Evolutionary conservation across 1,140 invertebrate genomes (phyloP).

Genomic region (Drosophila santomea): DNA sequence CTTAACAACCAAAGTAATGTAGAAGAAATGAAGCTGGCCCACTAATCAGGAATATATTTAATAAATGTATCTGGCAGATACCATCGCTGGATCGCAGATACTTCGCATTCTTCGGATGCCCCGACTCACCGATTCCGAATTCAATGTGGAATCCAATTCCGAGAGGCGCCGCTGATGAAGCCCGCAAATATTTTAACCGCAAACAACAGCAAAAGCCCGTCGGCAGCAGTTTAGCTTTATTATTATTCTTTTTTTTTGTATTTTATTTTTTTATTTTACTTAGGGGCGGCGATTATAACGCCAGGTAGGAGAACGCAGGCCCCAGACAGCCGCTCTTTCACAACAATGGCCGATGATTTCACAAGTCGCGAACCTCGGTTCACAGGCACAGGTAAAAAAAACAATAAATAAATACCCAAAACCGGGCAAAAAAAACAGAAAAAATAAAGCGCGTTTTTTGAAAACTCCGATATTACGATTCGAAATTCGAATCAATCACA

Average conservation of each 20-base stretch:
- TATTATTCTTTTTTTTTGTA: background rate
- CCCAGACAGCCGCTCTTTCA: constrained; percentile 24
- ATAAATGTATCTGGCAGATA: background rate
- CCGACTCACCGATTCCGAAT: constrained; percentile 26
- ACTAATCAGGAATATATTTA: too few relatives aligned
- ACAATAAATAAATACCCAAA: background rate
- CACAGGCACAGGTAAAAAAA: constrained; percentile 9
- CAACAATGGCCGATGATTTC: constrained; percentile 22
- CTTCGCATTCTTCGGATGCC: constrained; percentile 5
- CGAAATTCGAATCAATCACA: constrained; percentile 9
- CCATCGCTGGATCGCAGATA: background rate
- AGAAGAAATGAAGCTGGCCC: too few relatives aligned
- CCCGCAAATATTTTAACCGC: constrained; percentile 73
- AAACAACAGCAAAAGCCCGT: constrained; percentile 50
- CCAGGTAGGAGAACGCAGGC: constrained; percentile 60
- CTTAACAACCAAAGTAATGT: too few relatives aligned
- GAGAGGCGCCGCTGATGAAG: constrained; percentile 44
- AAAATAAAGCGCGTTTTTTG: background rate
- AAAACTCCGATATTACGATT: constrained; percentile 2
- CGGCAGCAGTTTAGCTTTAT: constrained; percentile 12
- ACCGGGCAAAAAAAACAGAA: background rate
- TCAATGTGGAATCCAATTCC: constrained; percentile 22
- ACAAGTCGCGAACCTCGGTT: constrained; percentile 6
- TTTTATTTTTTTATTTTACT: background rate
- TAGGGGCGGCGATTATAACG: constrained; percentile 44